phyloP scores from a whole-genome alignment of 2,113 vertebrate genomes.

The Euleptes europaea region DNA sequence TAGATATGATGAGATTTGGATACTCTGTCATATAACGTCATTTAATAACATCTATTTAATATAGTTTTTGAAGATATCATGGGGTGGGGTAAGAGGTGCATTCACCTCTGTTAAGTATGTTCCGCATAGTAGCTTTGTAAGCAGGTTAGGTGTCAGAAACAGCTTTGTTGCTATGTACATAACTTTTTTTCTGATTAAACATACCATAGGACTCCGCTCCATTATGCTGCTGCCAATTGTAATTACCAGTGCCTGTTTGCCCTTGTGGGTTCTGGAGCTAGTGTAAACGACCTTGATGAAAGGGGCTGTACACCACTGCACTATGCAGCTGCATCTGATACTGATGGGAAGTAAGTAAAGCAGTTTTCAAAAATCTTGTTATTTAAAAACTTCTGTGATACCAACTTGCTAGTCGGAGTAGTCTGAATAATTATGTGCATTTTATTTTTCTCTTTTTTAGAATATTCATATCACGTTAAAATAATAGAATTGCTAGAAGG shows the following conservation, averaged over 20 bases:
- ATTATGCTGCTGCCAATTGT: slow-evolving; percentile 98
- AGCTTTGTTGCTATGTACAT: slow-evolving; percentile 53
- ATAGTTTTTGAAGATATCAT: neutral
- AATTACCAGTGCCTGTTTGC: slow-evolving; percentile 99
- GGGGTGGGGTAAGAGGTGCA: neutral
- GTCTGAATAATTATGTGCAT: slow-evolving; percentile 1
- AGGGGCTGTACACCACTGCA: slow-evolving; percentile 95
- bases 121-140: neutral
- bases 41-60: neutral
- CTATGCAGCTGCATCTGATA: slow-evolving; percentile 97
- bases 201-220: slow-evolving; percentile 89
- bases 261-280: slow-evolving; percentile 97
- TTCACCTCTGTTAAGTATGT: neutral
- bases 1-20: neutral
- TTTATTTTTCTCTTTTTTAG: neutral
- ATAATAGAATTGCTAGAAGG: neutral
- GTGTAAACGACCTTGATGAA: slow-evolving; percentile 96
- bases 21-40: neutral
- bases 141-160: neutral
- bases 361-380: slow-evolving; percentile 37
- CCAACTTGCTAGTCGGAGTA: neutral
- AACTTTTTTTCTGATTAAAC: slow-evolving; percentile 57
- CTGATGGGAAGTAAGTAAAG: slow-evolving; percentile 91
- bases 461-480: neutral
- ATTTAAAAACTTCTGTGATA: slow-evolving; percentile 7